Base-by-base conservation (phyloP, 2,113 vertebrate species). In the Atherinomorus stipes region DNA sequence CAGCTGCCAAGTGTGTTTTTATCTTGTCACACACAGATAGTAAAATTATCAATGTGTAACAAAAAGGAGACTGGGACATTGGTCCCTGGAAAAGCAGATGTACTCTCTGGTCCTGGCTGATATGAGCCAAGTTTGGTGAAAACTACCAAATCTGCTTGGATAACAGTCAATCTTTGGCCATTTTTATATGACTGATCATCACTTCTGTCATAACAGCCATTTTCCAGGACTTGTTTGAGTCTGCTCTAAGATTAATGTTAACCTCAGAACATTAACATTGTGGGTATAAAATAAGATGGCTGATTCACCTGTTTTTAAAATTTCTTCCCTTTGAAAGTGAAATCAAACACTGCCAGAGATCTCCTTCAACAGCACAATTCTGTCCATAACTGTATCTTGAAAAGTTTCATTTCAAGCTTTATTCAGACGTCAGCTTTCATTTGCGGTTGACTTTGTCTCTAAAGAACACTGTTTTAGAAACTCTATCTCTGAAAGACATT, bases 1-100 rank as follows among this genome's bases (percentile, higher is more conserved):
- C 91, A 90, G 88, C 89, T 91, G 90, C 73, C 86, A 87, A 67
- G 62, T 31, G n/a, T 19, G 19, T 71, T 54, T 57, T 64, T 34
- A 78, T 72, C 71, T 64, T 52, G 79, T 88, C 85, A 90, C 76
- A 47, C 0, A 28, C 38, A 71, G 78, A 76, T 62, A 63, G 82
- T 68, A 83, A 77, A 78, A 78, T 88, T 72, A 74, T 85, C 54
- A 40, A 50, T 3, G 13, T 31, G 50, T 37, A 62, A 62, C 21
- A 75, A 53, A 45, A 37, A 62, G 53, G 40, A 68, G 31, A 37
- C n/a, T 62, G 62, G 49, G 74, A 76, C 37, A 18, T 12, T 44
- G 72, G 64, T 67, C 21, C 28, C 25, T 34, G n/a, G 28, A 26
- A 26, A 56, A 15, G 40, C 40, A 0, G 2, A 13, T 15, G 40